phyloP scores from a whole-genome alignment of 1,140 invertebrate genomes.

The Microvelia longipes region DNA sequence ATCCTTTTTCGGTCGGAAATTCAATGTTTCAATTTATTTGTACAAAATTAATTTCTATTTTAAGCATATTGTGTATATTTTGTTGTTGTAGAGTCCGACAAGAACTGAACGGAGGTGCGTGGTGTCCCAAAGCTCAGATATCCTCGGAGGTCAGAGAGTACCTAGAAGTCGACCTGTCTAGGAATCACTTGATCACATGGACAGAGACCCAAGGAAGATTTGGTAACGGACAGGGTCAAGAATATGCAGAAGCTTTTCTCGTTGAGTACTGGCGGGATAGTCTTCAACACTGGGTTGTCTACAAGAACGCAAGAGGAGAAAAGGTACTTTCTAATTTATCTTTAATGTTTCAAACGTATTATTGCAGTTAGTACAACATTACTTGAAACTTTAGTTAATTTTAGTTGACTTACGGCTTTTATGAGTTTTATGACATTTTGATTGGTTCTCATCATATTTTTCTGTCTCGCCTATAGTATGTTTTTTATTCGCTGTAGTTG shows the following conservation, averaged over 20 bases:
- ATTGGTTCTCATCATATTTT: too few relatives aligned
- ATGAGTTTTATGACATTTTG: too few relatives aligned
- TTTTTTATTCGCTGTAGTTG: too few relatives aligned
- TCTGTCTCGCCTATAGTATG: too few relatives aligned
- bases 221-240: slow-evolving; percentile 81
- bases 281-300: slow-evolving; percentile 55
- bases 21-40: too few relatives aligned
- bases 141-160: slow-evolving; percentile 60
- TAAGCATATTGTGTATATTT: too few relatives aligned
- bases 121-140: slow-evolving; percentile 76
- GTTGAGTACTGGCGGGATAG: slow-evolving; percentile 69
- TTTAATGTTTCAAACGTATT: not conserved
- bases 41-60: too few relatives aligned
- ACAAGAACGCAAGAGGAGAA: slow-evolving; percentile 56
- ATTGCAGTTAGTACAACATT: too few relatives aligned
- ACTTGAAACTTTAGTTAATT: too few relatives aligned
- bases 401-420: too few relatives aligned
- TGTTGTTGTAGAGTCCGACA: slow-evolving; percentile 54
- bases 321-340: slow-evolving; percentile 37
- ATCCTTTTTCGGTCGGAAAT: too few relatives aligned
- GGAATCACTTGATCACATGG: slow-evolving; percentile 63
- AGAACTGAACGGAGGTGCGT: slow-evolving; percentile 79
- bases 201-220: slow-evolving; percentile 85
- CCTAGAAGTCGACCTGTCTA: slow-evolving; percentile 66
- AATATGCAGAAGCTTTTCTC: slow-evolving; percentile 69